Percentiles rank a stretch among this genome's conserved stretches.
These are phyloP conservation scores for Siniperca knerii DNA, from an alignment of 2,113 vertebrate species.

Conservation along the genomic window DNA sequence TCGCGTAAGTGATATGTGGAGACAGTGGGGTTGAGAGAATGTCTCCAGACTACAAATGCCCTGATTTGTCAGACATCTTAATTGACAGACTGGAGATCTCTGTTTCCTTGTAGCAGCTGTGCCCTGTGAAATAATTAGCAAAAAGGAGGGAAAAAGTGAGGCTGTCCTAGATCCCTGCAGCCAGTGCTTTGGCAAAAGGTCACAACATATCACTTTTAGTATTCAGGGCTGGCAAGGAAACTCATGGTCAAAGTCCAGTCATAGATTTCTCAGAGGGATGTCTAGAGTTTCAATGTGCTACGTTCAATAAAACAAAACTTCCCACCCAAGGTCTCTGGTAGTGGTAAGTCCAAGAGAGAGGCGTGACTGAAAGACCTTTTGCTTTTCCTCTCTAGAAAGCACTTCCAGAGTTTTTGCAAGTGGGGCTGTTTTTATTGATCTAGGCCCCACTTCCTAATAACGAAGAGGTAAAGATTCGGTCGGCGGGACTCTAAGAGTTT, in stretches of 20 bases:
- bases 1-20: constrained; percentile 37
- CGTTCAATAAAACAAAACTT: constrained; percentile 63
- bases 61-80: constrained; percentile 77
- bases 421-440: constrained; percentile 48
- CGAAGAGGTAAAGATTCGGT: constrained; percentile 1
- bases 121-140: constrained; percentile 55
- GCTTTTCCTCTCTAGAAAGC: constrained; percentile 43
- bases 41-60: constrained; percentile 69
- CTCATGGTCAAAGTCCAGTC: constrained; percentile 64
- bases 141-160: not conserved
- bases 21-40: constrained; percentile 44
- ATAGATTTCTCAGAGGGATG: constrained; percentile 66
- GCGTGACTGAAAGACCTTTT: constrained; percentile 28
- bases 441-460: not conserved
- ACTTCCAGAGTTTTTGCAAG: constrained; percentile 35
- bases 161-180: constrained; percentile 46
- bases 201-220: constrained; percentile 59
- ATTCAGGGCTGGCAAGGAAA: constrained; percentile 59
- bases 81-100: constrained; percentile 72
- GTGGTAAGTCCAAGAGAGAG: constrained; percentile 27
- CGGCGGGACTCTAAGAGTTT: not conserved
- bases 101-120: constrained; percentile 60
- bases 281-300: constrained; percentile 51
- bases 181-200: constrained; percentile 67
- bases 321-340: constrained; percentile 53